Evolutionary conservation across 2,888 invertebrate genomes (phyloP).

Genomic region (Drosophila barbarae): DNA sequence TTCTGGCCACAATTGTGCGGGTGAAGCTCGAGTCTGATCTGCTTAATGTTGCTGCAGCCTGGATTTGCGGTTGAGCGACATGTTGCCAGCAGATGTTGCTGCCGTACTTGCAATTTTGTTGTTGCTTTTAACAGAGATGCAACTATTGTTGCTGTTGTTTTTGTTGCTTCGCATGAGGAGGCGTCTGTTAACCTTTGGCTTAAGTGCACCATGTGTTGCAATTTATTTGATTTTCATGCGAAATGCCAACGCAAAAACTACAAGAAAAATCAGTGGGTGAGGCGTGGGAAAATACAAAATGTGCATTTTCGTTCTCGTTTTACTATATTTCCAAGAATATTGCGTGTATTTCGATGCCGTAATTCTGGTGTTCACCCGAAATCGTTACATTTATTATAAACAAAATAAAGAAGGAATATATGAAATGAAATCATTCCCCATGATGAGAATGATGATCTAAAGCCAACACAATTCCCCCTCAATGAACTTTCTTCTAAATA

Average conservation of each 20-base stretch:
- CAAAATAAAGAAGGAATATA: conserved; percentile 7
- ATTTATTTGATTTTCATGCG: conserved; percentile 41
- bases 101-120: conserved; percentile 8
- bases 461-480: conserved; percentile 7
- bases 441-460: conserved; percentile 24
- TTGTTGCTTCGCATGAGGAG: conserved; percentile 11
- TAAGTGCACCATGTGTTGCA: conserved; percentile 40
- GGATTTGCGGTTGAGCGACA: conserved; percentile 37
- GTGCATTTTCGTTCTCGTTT: neutral
- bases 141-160: conserved; percentile 18
- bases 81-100: conserved; percentile 42
- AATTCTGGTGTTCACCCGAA: conserved; percentile 3
- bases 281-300: conserved; percentile 32
- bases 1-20: neutral
- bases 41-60: conserved; percentile 14
- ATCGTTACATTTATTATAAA: conserved; percentile 17
- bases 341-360: neutral
- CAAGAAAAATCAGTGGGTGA: conserved; percentile 6
- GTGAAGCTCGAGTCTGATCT: neutral
- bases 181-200: conserved; percentile 33
- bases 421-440: conserved; percentile 10
- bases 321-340: conserved; percentile 1
- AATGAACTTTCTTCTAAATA: conserved; percentile 17
- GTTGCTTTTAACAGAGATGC: neutral
- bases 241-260: conserved; percentile 35